A percentile compares a stretch with the other conserved stretches of the same genome.
phyloP scores from a whole-genome alignment of 2,888 invertebrate genomes.

The Pandemis corylana region DNA sequence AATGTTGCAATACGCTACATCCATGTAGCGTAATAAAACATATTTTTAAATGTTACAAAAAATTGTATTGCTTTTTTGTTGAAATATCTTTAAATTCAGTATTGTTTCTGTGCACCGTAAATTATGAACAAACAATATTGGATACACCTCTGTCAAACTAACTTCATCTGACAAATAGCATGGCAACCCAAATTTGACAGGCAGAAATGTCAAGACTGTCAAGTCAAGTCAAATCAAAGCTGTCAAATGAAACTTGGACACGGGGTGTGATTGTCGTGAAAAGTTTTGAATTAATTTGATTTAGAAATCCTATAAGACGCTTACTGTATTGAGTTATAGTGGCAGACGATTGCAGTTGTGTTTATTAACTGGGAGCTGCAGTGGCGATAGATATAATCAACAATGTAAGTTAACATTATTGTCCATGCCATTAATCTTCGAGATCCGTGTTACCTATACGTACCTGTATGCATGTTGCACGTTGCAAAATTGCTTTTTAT shows the following conservation, averaged over 20 bases:
- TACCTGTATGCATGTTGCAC: conserved; percentile 15
- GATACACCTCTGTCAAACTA: too few species aligned
- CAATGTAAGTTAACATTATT: conserved; percentile 29
- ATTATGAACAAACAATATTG: too few species aligned
- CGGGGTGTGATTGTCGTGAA: conserved; percentile 29
- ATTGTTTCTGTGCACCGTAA: too few species aligned
- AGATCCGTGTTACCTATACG: conserved; percentile 16
- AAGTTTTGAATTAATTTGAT: conserved; percentile 18
- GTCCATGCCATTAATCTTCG: not conserved
- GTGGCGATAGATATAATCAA: not conserved
- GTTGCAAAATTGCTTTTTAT: conserved; percentile 37
- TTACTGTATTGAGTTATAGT: conserved; percentile 19
- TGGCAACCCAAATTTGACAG: not conserved
- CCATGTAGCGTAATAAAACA: too few species aligned
- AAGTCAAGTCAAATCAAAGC: not conserved
- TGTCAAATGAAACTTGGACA: conserved; percentile 5
- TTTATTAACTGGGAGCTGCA: not conserved
- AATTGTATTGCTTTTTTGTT: too few species aligned
- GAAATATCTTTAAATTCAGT: too few species aligned
- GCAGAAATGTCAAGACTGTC: not conserved
- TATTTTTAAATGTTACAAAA: too few species aligned
- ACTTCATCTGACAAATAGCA: too few species aligned
- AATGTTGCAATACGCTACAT: too few species aligned
- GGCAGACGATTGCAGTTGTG: conserved; percentile 9
- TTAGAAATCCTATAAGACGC: not conserved